These are phyloP conservation scores for Gambusia yucatana DNA, from an alignment of 2,797 vertebrate genomes.

Conservation along the genomic window DNA sequence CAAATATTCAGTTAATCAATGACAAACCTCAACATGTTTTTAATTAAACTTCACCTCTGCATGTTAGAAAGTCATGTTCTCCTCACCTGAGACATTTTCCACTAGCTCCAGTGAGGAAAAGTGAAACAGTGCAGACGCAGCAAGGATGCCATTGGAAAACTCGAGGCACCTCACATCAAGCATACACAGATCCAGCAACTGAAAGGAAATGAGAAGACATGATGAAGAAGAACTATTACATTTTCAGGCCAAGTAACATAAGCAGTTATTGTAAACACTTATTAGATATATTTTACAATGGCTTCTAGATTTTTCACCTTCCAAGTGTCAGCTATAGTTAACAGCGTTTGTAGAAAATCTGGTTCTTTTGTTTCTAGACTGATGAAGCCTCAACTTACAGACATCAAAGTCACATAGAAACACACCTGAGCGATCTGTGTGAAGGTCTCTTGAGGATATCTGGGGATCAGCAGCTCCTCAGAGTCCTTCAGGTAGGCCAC, in stretches of 20 bases:
- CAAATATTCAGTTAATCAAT: not conserved
- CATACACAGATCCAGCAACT: conserved; percentile 93
- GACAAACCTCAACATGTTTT: not conserved
- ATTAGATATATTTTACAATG: not conserved
- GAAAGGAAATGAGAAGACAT: not conserved
- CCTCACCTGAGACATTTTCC: conserved; percentile 91
- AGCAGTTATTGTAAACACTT: not conserved
- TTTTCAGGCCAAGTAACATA: not conserved
- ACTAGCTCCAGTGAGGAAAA: conserved; percentile 93
- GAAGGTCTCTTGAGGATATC: conserved; percentile 91
- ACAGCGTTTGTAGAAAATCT: not conserved
- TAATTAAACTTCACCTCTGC: not conserved
- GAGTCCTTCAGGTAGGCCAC: conserved; percentile 89
- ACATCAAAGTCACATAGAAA: not conserved
- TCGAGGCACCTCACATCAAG: conserved; percentile 91
- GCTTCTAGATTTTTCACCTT: not conserved
- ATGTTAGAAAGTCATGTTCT: not conserved
- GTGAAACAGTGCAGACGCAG: conserved; percentile 94
- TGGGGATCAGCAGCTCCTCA: conserved; percentile 87
- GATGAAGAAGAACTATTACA: not conserved
- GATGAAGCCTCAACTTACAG: not conserved
- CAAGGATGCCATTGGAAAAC: conserved; percentile 89
- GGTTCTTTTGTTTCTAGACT: not conserved
- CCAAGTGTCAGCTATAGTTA: not conserved
- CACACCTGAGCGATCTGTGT: conserved; percentile 91